Evolutionary conservation across 2,888 invertebrate species (phyloP).

Genomic region (Coleophora flavipennella): DNA sequence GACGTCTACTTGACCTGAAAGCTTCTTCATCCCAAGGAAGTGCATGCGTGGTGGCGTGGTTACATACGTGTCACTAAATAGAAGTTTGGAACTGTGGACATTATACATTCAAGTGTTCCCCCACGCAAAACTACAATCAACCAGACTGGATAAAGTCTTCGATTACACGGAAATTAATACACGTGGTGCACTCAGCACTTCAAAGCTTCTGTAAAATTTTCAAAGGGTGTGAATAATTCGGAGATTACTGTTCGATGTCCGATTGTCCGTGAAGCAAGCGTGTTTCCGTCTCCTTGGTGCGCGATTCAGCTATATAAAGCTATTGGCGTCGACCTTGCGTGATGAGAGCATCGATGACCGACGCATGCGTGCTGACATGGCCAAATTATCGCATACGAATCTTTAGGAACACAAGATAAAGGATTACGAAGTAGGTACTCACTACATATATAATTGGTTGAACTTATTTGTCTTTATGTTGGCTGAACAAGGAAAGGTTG

Average conservation of each 20-base stretch:
- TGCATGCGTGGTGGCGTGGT: too few relatives aligned
- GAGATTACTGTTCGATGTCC: constrained; percentile 36
- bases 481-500: not conserved
- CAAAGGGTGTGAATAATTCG: constrained; percentile 51
- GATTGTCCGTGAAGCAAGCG: constrained; percentile 50
- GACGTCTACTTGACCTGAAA: not conserved
- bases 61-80: too few relatives aligned
- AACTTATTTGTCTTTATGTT: not conserved
- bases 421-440: not conserved
- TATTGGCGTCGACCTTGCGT: constrained; percentile 49
- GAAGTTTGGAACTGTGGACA: too few relatives aligned
- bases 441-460: not conserved
- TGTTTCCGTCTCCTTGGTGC: constrained; percentile 58
- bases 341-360: constrained; percentile 24
- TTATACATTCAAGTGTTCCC: too few relatives aligned
- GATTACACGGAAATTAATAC: too few relatives aligned
- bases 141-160: too few relatives aligned
- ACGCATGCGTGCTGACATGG: constrained; percentile 6
- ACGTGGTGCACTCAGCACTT: too few relatives aligned
- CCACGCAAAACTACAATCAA: too few relatives aligned
- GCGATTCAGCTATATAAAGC: constrained; percentile 56
- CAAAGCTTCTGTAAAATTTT: constrained; percentile 31
- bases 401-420: not conserved
- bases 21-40: too few relatives aligned
- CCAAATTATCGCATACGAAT: not conserved